Evolutionary conservation across 2,113 vertebrate genomes (phyloP).

Genomic region (Circaetus gallicus): DNA sequence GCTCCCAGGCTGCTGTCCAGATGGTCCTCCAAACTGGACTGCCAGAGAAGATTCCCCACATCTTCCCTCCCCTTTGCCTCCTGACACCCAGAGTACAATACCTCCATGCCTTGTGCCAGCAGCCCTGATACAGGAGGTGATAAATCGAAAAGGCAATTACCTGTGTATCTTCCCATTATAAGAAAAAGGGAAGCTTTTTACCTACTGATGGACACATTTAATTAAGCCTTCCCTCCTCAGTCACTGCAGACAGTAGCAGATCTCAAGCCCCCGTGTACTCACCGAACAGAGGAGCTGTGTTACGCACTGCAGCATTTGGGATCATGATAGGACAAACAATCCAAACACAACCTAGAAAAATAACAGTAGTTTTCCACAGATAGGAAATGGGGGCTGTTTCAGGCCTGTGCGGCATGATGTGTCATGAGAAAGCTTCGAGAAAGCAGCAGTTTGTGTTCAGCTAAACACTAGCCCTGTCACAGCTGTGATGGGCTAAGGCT

Average conservation of each 20-base stretch:
- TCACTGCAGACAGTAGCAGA: neutral
- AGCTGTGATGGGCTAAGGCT: neutral
- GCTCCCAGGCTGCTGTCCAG: neutral
- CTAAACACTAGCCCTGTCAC: neutral
- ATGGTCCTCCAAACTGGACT: neutral
- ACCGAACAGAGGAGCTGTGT: neutral
- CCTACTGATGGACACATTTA: neutral
- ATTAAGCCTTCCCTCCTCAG: neutral
- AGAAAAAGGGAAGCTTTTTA: neutral
- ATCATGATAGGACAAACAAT: neutral
- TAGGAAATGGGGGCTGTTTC: neutral
- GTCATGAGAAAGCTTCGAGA: neutral
- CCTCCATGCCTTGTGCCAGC: neutral
- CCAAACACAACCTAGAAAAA: neutral
- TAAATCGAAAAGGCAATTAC: neutral
- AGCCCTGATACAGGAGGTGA: neutral
- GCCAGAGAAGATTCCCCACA: neutral
- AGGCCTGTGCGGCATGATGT: neutral
- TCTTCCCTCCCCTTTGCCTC: neutral
- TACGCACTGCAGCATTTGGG: neutral
- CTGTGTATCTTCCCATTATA: neutral
- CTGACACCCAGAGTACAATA: neutral
- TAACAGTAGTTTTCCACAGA: neutral
- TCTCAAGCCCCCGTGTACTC: neutral
- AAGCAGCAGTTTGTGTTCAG: neutral